These are phyloP conservation scores for Trichonephila clavipes DNA, from an alignment of 1,140 invertebrate species.

Conservation along the genomic window DNA sequence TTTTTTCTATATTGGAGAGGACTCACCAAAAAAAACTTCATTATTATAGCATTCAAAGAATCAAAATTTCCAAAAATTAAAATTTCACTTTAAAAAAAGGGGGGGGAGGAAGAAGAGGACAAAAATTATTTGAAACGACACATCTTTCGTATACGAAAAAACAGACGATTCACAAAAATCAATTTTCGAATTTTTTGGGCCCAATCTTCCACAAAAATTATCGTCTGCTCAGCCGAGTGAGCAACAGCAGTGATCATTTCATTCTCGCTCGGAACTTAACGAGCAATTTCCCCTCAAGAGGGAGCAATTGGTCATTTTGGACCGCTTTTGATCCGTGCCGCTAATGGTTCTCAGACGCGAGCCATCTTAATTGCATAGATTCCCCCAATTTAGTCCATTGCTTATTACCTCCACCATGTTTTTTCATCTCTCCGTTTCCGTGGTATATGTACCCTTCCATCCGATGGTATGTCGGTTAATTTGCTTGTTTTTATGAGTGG, in stretches of 20 bases:
- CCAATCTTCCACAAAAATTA: neutral
- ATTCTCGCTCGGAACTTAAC: slow-evolving; percentile 24
- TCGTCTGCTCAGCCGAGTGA: neutral
- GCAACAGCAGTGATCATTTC: slow-evolving; percentile 7
- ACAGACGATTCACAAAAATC: neutral
- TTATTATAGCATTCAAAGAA: too few relatives aligned
- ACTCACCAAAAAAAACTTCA: too few relatives aligned
- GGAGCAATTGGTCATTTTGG: slow-evolving; percentile 50
- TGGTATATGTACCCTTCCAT: neutral
- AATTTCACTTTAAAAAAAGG: too few relatives aligned
- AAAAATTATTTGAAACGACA: too few relatives aligned
- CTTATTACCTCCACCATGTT: slow-evolving; percentile 16
- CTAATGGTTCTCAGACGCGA: slow-evolving; percentile 57
- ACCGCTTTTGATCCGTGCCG: slow-evolving; percentile 53
- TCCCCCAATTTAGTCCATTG: slow-evolving; percentile 41
- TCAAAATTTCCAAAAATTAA: too few relatives aligned
- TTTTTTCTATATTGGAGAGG: too few relatives aligned
- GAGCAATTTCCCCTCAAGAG: slow-evolving; percentile 27
- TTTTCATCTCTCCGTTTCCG: neutral
- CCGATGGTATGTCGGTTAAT: slow-evolving; percentile 31
- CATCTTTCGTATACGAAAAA: too few relatives aligned
- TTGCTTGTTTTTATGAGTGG: neutral
- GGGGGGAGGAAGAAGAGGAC: too few relatives aligned
- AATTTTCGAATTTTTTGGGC: neutral
- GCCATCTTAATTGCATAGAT: slow-evolving; percentile 64